These are phyloP conservation scores for Serinus canaria DNA, from an alignment of 2,113 vertebrate species.

Conservation along the genomic window DNA sequence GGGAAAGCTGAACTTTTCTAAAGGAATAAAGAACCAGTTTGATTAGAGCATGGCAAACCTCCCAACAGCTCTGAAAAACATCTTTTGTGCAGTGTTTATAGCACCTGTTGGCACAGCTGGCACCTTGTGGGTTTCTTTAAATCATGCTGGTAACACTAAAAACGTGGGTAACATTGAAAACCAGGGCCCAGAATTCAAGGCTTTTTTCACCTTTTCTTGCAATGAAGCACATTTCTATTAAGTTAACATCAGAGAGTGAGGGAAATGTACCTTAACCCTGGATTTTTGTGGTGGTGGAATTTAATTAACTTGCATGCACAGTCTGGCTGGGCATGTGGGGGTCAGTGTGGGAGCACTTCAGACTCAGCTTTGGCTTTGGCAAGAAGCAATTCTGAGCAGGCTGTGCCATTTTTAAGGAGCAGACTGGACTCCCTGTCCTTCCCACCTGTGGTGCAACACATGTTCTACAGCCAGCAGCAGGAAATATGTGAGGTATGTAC, in stretches of 20 bases:
- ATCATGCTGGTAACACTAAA: background rate
- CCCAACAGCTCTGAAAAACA: background rate
- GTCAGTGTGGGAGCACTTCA: background rate
- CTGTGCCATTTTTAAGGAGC: background rate
- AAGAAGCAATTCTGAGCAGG: background rate
- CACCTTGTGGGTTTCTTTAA: background rate
- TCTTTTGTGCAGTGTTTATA: background rate
- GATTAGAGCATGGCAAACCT: background rate
- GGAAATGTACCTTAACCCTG: background rate
- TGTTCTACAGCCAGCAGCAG: background rate
- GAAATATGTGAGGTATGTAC: background rate
- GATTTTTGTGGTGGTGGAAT: background rate
- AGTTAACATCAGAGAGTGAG: background rate
- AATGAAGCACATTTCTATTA: background rate
- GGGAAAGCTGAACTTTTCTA: background rate
- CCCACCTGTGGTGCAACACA: background rate
- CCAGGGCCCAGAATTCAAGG: background rate
- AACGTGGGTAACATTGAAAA: background rate
- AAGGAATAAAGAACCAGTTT: background rate
- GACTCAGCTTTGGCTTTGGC: background rate
- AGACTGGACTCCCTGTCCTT: background rate
- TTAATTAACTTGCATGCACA: background rate
- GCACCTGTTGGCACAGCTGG: background rate
- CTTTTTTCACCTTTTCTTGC: background rate
- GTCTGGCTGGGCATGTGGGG: background rate